Evolutionary conservation across 37 sponge, comb jelly and placozoan species (phyloP), one percentile per base, ranked within the genome.

Genomic region (Diacarnus erythraeanus): DNA sequence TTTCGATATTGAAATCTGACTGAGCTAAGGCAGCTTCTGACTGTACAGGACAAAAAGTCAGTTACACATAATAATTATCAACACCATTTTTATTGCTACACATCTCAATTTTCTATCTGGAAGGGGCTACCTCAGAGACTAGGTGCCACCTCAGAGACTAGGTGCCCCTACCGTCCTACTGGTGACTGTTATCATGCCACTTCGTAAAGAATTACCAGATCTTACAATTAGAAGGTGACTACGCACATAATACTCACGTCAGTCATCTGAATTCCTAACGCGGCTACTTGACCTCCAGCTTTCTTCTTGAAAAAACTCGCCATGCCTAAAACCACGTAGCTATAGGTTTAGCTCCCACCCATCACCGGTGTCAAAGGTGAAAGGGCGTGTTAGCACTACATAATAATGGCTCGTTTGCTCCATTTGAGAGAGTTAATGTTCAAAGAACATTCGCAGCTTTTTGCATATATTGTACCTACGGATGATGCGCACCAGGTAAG

Each of bases 381-480:
- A n/a, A n/a, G n/a, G n/a, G n/a, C n/a, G n/a, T n/a, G n/a, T n/a
- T n/a, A n/a, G n/a, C n/a, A n/a, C n/a, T n/a, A n/a, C n/a, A n/a
- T n/a, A n/a, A n/a, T 15, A 47, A 47, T 47, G 12, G 22, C 21
- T 4, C 61, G 26, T 21, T 25, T 65, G 66, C 2, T 31, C 5
- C 66, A 30, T 17, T 65, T 30, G 9, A 6, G 71, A 3, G 6
- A 71, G 22, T 40, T 40, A 36, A 71, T 40, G 40, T 42, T 23
- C 21, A 12, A 71, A 36, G 68, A 67, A 36, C 5, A 30, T 3
- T 27, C n/a, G n/a, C n/a, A 67, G 20, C 69, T 89, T 33, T 0
- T 69, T 60, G 99, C 94, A 0, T 98, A 96, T 72, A 84, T 98
- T 31, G 81, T 98, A 31, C 97, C 94, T 8, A 93, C 96, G 4